Conservation (phyloP, 2,113 vertebrate genomes). For the Nibea coibor region DNA sequence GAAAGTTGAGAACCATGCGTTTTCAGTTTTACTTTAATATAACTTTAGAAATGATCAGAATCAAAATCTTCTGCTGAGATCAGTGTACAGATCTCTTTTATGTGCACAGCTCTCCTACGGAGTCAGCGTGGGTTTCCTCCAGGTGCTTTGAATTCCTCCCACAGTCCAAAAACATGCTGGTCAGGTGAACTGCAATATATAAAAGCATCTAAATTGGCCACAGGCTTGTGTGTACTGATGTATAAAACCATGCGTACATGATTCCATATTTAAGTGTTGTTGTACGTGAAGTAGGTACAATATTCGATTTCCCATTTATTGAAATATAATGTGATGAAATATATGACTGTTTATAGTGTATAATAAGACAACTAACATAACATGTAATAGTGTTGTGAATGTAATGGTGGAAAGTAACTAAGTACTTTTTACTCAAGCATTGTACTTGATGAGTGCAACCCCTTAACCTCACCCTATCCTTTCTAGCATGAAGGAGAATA, state of each 20-base stretch:
- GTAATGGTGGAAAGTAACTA: background rate
- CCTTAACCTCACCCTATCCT: too few species aligned
- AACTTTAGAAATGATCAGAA: background rate
- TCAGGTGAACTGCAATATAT: slow-evolving; percentile 3
- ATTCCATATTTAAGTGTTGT: background rate
- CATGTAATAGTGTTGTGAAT: background rate
- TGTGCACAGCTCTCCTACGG: background rate
- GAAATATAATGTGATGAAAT: background rate
- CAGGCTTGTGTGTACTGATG: background rate
- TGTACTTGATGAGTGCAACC: too few species aligned
- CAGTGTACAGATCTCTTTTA: background rate
- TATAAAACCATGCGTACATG: too few species aligned
- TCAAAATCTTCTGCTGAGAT: background rate
- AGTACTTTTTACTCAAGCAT: background rate
- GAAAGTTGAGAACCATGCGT: background rate
- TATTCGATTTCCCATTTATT: background rate
- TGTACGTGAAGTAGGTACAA: too few species aligned
- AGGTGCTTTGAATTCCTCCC: slow-evolving; percentile 31
- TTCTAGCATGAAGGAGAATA: too few species aligned
- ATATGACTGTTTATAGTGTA: background rate
- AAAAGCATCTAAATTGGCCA: background rate
- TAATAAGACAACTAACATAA: background rate
- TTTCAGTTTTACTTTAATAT: background rate
- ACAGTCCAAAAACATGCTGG: slow-evolving; percentile 15
- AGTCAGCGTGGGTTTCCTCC: slow-evolving; percentile 27